Conservation (phyloP, 2,797 vertebrate genomes). For the Periparus ater region DNA sequence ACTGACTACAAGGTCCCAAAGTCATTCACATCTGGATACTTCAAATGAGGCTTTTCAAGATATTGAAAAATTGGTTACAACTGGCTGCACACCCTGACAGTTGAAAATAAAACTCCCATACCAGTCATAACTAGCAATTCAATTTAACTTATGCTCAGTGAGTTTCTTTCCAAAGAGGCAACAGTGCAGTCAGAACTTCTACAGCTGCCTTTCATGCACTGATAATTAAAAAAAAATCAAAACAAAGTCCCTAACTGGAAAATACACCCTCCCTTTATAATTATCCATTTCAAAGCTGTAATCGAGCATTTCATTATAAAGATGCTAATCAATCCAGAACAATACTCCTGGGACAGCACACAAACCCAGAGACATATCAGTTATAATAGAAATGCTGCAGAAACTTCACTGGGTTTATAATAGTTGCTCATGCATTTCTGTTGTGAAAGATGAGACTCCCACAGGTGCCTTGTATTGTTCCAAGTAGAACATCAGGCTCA, state of each 20-base stretch:
- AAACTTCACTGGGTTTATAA: slow-evolving; percentile 2
- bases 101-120: slow-evolving; percentile 46
- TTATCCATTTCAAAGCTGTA: slow-evolving; percentile 85
- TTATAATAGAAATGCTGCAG: slow-evolving; percentile 58
- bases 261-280: slow-evolving; percentile 76
- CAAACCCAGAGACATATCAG: slow-evolving; percentile 23
- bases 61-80: slow-evolving; percentile 54
- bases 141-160: slow-evolving; percentile 37
- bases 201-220: slow-evolving; percentile 53
- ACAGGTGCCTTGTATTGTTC: neutral
- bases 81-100: slow-evolving; percentile 22
- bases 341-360: slow-evolving; percentile 64
- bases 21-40: neutral
- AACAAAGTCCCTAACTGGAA: slow-evolving; percentile 55
- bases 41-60: slow-evolving; percentile 42
- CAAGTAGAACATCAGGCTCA: neutral
- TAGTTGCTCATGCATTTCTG: slow-evolving; percentile 40
- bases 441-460: slow-evolving; percentile 49
- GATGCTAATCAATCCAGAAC: slow-evolving; percentile 76
- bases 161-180: slow-evolving; percentile 13
- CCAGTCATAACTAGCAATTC: slow-evolving; percentile 49
- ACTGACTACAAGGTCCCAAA: neutral
- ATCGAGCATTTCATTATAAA: slow-evolving; percentile 86
- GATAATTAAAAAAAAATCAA: slow-evolving; percentile 42
- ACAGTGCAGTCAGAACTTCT: slow-evolving; percentile 36